Base-by-base conservation (phyloP, 1,140 invertebrate species). In the Mizuhopecten yessoensis region DNA sequence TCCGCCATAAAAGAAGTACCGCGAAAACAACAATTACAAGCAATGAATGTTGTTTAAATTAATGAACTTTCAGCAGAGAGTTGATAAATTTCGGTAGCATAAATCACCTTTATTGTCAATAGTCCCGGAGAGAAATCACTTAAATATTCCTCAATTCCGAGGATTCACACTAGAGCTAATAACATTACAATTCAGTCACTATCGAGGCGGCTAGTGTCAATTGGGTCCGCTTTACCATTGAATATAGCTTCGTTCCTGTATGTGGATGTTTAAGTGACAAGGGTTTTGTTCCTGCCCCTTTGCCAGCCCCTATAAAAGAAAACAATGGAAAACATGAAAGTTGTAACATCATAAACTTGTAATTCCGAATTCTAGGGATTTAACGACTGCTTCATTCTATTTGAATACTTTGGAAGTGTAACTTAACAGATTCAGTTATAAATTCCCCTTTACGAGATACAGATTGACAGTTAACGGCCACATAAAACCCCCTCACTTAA, bases 41-140 rank as follows among this genome's bases (percentile, higher is more conserved):
- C 57, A 75, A 75, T 75, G n/a, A 75, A 75, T 75, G 57, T 5
- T 75, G 29, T 75, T 75, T 75, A 75, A 29, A 75, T 75, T 75
- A 75, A 75, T 75, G 57, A 75, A 75, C 57, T 75, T 75, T 75
- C 57, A 75, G 57, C 57, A 29, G n/a, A n/a, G 57, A 75, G 57
- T 75, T 75, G 57, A 75, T 75, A 75, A 75, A 75, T 75, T 75
- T 75, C 57, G 57, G 57, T 75, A 75, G 57, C 57, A 75, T 75
- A 75, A 75, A 75, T 75, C 57, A 75, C 57, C 57, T n/a, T 75
- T 75, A 75, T 75, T 75, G 57, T 75, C 57, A 75, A 75, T 75
- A 75, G 57, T n/a, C 57, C 57, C 57, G 57, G 57, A 75, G 57
- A 75, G 57, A 75, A 75, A 75, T 75, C 57, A 75, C 57, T 75